Percentiles rank a stretch among this genome's conserved stretches.
Evolutionary conservation across 2,797 vertebrate genomes (phyloP).

Genomic region (Ateles fusciceps): DNA sequence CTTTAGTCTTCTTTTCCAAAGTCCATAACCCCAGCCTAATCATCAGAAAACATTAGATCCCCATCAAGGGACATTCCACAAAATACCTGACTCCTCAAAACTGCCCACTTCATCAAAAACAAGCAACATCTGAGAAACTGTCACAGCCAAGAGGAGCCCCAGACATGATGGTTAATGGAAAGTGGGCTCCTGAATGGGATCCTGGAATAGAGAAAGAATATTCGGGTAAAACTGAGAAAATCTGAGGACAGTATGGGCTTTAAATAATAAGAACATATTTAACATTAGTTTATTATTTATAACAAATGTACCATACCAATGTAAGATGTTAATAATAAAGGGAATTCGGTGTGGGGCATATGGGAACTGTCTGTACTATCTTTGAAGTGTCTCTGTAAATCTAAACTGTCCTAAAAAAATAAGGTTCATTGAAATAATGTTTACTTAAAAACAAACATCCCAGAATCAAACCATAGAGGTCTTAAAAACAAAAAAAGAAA

Average conservation of each 20-base stretch:
- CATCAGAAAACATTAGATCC: neutral
- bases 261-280: neutral
- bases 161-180: neutral
- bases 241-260: neutral
- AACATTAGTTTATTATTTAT: neutral
- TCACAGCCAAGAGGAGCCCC: neutral
- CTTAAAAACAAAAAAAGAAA: neutral
- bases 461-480: neutral
- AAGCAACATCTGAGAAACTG: neutral
- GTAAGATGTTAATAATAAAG: neutral
- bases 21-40: neutral
- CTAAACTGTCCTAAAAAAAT: neutral
- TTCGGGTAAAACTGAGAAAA: neutral
- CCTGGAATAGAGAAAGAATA: neutral
- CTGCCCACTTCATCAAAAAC: neutral
- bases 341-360: neutral
- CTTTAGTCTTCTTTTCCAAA: neutral
- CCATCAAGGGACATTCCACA: neutral
- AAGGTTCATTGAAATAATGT: neutral
- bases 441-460: neutral
- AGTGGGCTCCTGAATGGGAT: neutral
- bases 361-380: neutral
- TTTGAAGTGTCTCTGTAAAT: constrained; percentile 18
- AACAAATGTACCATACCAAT: neutral
- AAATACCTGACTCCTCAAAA: neutral